Evolutionary conservation across 1,140 invertebrate species (phyloP).

Genomic region (Meteorus sp.): DNA sequence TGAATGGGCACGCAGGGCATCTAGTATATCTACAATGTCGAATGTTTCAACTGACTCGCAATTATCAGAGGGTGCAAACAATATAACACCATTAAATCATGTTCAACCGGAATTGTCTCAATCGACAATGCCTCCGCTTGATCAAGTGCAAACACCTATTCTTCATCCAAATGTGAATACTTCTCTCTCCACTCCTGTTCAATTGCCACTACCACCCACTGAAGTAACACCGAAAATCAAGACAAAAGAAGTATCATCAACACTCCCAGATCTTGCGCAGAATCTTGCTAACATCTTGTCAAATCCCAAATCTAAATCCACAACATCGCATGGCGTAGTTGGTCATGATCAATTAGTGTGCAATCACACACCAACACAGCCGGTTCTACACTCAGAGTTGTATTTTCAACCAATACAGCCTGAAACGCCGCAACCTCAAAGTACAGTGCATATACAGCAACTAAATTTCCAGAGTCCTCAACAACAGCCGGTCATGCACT

Average conservation of each 20-base stretch:
- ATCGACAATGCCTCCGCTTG: background rate
- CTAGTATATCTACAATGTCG: conserved; percentile 52
- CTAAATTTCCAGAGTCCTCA: conserved; percentile 38
- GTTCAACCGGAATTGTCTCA: conserved; percentile 3
- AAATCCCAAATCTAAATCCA: conserved; percentile 54
- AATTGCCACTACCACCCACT: conserved; percentile 28
- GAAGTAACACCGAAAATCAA: conserved; percentile 49
- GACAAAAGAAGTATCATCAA: conserved; percentile 53
- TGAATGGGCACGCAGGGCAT: conserved; percentile 51
- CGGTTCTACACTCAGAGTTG: conserved; percentile 45
- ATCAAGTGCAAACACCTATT: conserved; percentile 32
- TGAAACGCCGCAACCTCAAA: conserved; percentile 37
- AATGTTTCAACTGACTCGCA: conserved; percentile 52
- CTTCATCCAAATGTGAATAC: conserved; percentile 33
- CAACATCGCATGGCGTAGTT: conserved; percentile 38
- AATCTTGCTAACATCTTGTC: conserved; percentile 57
- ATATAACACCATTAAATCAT: conserved; percentile 18
- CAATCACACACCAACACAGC: conserved; percentile 24
- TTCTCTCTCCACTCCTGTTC: conserved; percentile 18
- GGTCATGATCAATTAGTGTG: conserved; percentile 32
- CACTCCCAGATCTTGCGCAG: conserved; percentile 54
- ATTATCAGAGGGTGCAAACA: conserved; percentile 36
- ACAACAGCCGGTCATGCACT: background rate
- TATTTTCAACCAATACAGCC: conserved; percentile 53
- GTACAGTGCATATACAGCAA: conserved; percentile 33